Conservation (phyloP, 1,140 invertebrate species). For the Anadara kagoshimensis region DNA sequence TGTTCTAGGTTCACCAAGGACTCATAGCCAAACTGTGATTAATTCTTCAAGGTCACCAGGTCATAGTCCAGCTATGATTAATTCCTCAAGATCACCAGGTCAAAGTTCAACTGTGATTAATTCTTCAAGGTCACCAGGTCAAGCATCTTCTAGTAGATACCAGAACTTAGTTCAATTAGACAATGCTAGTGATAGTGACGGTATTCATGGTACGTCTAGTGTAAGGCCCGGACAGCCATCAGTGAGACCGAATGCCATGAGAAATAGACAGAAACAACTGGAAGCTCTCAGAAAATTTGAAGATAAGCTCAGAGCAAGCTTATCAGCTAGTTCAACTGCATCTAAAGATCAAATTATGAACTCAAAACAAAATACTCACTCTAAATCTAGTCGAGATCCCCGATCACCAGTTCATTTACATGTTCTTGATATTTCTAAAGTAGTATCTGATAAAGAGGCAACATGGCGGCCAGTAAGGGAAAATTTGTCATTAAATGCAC, state of each 20-base stretch:
- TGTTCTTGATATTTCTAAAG: slow-evolving; percentile 88
- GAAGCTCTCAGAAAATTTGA: slow-evolving; percentile 80
- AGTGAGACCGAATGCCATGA: slow-evolving; percentile 71
- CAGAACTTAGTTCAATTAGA: too few relatives aligned
- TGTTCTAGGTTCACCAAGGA: slow-evolving; percentile 12
- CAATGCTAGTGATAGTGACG: too few relatives aligned
- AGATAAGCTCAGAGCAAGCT: slow-evolving; percentile 73
- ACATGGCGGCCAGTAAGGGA: slow-evolving; percentile 83
- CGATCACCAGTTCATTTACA: slow-evolving; percentile 82
- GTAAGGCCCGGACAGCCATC: slow-evolving; percentile 61
- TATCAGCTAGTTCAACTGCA: slow-evolving; percentile 40
- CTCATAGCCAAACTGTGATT: too few relatives aligned
- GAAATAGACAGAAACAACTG: slow-evolving; percentile 78
- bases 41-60: too few relatives aligned
- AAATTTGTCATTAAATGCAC: slow-evolving; percentile 74
- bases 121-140: too few relatives aligned
- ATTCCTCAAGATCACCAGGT: too few relatives aligned
- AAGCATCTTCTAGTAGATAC: too few relatives aligned
- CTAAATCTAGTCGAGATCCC: slow-evolving; percentile 4
- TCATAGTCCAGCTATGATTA: too few relatives aligned
- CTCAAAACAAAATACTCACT: neutral
- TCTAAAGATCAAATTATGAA: slow-evolving; percentile 23
- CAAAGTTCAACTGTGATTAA: too few relatives aligned
- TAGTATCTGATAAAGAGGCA: slow-evolving; percentile 77
- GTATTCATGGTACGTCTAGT: slow-evolving; percentile 20